These are phyloP conservation scores for Azorinus chamasolen DNA, from an alignment of 2,888 invertebrate genomes.

Conservation along the genomic window DNA sequence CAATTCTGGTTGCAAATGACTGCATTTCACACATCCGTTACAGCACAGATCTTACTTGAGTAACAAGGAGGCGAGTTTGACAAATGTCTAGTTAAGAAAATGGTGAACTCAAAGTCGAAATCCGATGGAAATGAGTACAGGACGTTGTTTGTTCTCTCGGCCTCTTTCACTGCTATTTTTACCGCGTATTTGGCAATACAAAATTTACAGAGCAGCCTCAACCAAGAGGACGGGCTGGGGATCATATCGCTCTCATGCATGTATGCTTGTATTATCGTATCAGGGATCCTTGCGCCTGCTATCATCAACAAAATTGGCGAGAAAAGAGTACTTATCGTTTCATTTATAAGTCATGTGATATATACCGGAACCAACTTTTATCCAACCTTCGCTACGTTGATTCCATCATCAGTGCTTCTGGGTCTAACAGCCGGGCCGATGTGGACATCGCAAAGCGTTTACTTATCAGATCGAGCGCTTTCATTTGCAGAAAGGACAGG, in stretches of 20 bases:
- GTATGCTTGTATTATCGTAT: conserved; percentile 80
- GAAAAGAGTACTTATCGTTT: conserved; percentile 76
- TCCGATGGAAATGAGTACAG: conserved; percentile 29
- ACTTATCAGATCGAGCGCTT: conserved; percentile 78
- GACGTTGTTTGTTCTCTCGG: conserved; percentile 65
- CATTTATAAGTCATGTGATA: conserved; percentile 75
- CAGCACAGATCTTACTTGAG: too few relatives aligned
- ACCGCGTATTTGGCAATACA: conserved; percentile 82
- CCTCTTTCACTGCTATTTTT: conserved; percentile 78
- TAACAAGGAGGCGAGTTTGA: too few relatives aligned
- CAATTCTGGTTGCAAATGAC: too few relatives aligned
- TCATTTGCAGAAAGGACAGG: conserved; percentile 72
- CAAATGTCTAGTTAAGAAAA: too few relatives aligned
- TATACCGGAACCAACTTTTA: conserved; percentile 81
- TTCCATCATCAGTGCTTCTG: conserved; percentile 80
- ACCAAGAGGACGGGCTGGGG: conserved; percentile 77
- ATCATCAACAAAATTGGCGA: conserved; percentile 77
- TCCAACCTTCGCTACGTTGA: conserved; percentile 75
- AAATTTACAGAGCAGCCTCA: conserved; percentile 81
- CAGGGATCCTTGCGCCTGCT: conserved; percentile 80
- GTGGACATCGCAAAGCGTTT: conserved; percentile 83
- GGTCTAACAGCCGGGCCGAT: conserved; percentile 80
- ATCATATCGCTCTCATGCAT: conserved; percentile 79
- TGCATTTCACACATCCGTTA: too few relatives aligned
- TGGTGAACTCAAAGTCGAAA: background rate